Conservation (phyloP, 2,113 vertebrate genomes). For the Pan paniscus region DNA sequence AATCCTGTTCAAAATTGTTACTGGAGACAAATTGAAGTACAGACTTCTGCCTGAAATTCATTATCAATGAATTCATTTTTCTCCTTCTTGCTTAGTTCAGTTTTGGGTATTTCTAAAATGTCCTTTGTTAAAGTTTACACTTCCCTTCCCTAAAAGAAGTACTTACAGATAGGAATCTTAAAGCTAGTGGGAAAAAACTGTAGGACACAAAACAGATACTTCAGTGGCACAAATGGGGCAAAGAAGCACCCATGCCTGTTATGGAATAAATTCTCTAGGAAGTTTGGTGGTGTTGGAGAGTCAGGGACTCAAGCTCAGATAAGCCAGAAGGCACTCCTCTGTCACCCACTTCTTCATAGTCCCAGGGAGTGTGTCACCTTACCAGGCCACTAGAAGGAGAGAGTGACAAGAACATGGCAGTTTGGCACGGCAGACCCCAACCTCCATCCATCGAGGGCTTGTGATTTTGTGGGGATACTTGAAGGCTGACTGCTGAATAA, state of each 20-base stretch:
- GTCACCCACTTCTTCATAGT: neutral
- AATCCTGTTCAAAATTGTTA: neutral
- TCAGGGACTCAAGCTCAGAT: neutral
- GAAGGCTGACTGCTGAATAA: neutral
- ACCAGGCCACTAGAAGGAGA: neutral
- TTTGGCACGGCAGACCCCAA: neutral
- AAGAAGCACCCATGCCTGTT: neutral
- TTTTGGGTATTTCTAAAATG: conserved; percentile 18
- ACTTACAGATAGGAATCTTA: neutral
- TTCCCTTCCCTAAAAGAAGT: conserved; percentile 23
- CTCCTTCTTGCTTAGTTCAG: neutral
- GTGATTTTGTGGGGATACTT: neutral
- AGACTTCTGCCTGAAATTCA: neutral
- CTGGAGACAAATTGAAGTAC: neutral
- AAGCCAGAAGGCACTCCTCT: neutral
- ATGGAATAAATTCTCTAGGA: neutral
- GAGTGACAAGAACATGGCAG: neutral
- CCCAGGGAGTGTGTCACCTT: conserved; percentile 6
- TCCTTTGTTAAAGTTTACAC: neutral
- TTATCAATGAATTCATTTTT: neutral
- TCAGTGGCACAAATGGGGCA: neutral
- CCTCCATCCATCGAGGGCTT: neutral
- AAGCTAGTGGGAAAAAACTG: neutral
- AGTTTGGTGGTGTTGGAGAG: neutral
- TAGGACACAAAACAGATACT: neutral